Percentiles rank a stretch among this genome's conserved stretches.
phyloP scores from a whole-genome alignment of 2,888 invertebrate genomes.

The Acanthococcus lagerstroemiae region DNA sequence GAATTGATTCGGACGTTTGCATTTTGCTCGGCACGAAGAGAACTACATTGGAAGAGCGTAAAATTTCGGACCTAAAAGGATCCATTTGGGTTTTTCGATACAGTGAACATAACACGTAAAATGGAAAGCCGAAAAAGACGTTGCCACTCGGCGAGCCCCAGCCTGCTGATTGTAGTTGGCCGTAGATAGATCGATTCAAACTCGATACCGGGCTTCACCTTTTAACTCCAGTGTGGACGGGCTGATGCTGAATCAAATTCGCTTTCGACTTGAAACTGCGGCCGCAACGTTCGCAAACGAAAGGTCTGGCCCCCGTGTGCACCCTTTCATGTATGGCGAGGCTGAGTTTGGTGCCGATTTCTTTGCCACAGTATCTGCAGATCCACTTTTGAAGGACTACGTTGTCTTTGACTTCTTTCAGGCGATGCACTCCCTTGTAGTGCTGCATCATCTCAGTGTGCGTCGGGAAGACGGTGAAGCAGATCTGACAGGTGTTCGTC shows the following conservation, averaged over 20 bases:
- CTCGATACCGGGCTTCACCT: slow-evolving; percentile 4
- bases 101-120: too few species aligned
- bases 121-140: too few species aligned
- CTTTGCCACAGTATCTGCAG: slow-evolving; percentile 36
- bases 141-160: too few species aligned
- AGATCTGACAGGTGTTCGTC: slow-evolving; percentile 9
- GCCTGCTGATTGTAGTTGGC: too few species aligned
- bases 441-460: slow-evolving; percentile 2
- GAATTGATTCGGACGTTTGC: too few species aligned
- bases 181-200: too few species aligned
- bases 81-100: too few species aligned
- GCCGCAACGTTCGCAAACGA: slow-evolving; percentile 37
- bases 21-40: too few species aligned
- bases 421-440: neutral
- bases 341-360: slow-evolving; percentile 36
- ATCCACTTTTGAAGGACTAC: slow-evolving; percentile 31
- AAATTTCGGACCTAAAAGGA: too few species aligned
- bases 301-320: slow-evolving; percentile 37
- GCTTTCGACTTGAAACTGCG: slow-evolving; percentile 36
- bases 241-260: slow-evolving; percentile 37
- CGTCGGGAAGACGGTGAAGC: slow-evolving; percentile 5
- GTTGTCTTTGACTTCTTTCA: neutral
- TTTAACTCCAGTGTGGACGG: slow-evolving; percentile 36
- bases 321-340: slow-evolving; percentile 36
- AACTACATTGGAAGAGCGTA: too few species aligned